Base-by-base conservation (phyloP, 1,140 invertebrate genomes). In the Drosophila rhopaloa region DNA sequence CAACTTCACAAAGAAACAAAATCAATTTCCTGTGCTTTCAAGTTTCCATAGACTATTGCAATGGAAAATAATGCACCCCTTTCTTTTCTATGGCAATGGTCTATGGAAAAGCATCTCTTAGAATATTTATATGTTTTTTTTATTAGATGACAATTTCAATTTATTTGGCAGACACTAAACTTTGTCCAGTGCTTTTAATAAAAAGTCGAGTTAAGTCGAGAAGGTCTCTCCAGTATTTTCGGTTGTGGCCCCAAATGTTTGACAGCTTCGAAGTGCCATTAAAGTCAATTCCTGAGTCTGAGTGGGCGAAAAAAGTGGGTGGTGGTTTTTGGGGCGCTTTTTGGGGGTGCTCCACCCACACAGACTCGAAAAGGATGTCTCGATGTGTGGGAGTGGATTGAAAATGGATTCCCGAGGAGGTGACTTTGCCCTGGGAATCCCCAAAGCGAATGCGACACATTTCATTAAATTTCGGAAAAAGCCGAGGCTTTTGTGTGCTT, bases 181-280 rank as follows among this genome's bases (percentile, higher is more conserved):
- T 44, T 63, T 46, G 32, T 61, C 35, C 50, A 51, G 50, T 37
- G 11, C 50, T 51, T 51, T 51, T 37, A 51, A 51, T 51, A 51
- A 51, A 51, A 51, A 51, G 29, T 37, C 50, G 37, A 37, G n/a
- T 37, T 32, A 37, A 37, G n/a, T 37, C 50, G 29, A 37, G 16
- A 29, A 37, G 32, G 14, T 32, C 48, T 50, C 48, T 32, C 8
- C n/a, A 10, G 48, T 32, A 50, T 32, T 50, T 50, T 50, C 27
- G 13, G 48, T 14, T 50, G 2, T 50, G 32, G 32, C 14, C 50
- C 61, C 65, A 61, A 46, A 54, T 61, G 58, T 44, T 63, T 62
- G 79, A 68, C 78, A 81, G 57, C 76, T 57, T 76, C 72, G 71
- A 51, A 48, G 41, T 35, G 60, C 66, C 58, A 80, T 81, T 82